phyloP scores from a whole-genome alignment of 2,888 invertebrate species.

The Cetonia aurata region DNA sequence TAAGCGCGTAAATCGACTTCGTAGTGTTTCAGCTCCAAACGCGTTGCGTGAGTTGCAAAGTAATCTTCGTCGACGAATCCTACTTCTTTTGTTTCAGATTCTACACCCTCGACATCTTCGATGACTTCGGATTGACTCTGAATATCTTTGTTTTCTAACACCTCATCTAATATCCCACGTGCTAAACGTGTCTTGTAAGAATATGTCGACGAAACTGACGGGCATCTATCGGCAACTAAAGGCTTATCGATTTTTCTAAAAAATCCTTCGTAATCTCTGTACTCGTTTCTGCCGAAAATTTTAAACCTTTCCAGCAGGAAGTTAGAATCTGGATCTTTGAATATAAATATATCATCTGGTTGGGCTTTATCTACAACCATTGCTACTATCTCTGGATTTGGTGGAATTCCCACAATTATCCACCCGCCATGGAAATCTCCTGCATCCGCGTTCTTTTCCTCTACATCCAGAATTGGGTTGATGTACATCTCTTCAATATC shows the following conservation, averaged over 20 bases:
- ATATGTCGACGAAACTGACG: constrained; percentile 48
- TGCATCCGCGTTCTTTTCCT: constrained; percentile 60
- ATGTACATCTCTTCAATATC: constrained; percentile 67
- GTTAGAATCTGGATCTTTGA: constrained; percentile 68
- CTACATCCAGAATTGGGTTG: constrained; percentile 63
- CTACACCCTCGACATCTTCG: constrained; percentile 12
- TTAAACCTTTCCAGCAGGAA: constrained; percentile 60
- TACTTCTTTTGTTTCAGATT: constrained; percentile 9
- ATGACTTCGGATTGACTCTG: constrained; percentile 29
- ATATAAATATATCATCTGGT: constrained; percentile 71
- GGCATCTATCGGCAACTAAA: constrained; percentile 58
- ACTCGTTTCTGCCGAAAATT: constrained; percentile 53
- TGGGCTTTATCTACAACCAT: constrained; percentile 66
- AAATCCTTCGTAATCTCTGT: constrained; percentile 57
- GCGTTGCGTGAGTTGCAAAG: constrained; percentile 40
- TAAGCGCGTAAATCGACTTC: constrained; percentile 38
- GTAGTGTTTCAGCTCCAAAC: constrained; percentile 37
- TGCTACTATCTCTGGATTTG: constrained; percentile 68
- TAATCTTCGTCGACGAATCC: constrained; percentile 44
- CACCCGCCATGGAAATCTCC: constrained; percentile 68
- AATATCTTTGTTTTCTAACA: constrained; percentile 48
- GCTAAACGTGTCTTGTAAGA: constrained; percentile 48
- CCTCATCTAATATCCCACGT: constrained; percentile 50
- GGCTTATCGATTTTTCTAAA: constrained; percentile 56
- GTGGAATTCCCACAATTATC: constrained; percentile 73